Percentiles rank a stretch among this genome's conserved stretches.
Evolutionary conservation across 1,140 invertebrate genomes (phyloP).

Genomic region (Ganaspis sp.): DNA sequence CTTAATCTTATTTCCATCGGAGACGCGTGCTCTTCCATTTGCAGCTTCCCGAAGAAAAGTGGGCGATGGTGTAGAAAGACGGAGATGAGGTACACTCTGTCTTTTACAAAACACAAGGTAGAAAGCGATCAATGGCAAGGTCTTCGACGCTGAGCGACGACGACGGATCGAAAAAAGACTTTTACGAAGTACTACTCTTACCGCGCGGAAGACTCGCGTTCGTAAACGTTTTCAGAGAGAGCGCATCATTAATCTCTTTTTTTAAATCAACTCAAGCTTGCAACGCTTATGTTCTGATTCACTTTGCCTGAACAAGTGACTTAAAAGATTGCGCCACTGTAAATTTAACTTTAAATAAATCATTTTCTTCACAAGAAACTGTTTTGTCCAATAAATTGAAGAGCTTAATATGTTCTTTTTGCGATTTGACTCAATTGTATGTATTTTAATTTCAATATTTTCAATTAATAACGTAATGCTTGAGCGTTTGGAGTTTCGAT

Average conservation of each 20-base stretch:
- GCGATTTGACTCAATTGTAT: too few relatives aligned
- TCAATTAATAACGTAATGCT: too few relatives aligned
- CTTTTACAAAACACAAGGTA: constrained; percentile 4
- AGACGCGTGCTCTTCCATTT: constrained; percentile 31
- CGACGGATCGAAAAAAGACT: constrained; percentile 13
- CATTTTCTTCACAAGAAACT: too few relatives aligned
- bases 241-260: constrained; percentile 17
- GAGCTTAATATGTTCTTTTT: too few relatives aligned
- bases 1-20: constrained; percentile 43
- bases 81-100: background rate
- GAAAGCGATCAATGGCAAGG: constrained; percentile 20
- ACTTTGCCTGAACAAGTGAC: constrained; percentile 9
- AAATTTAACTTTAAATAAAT: too few relatives aligned
- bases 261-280: constrained; percentile 1
- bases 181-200: constrained; percentile 29
- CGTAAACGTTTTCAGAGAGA: constrained; percentile 23
- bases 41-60: background rate
- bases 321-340: background rate
- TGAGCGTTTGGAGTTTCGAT: too few relatives aligned
- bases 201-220: background rate
- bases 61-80: background rate
- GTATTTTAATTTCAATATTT: too few relatives aligned
- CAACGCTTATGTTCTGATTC: constrained; percentile 12
- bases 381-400: too few relatives aligned
- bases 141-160: constrained; percentile 23